phyloP scores from a whole-genome alignment of 2,113 vertebrate species.

The Macrotis lagotis region DNA sequence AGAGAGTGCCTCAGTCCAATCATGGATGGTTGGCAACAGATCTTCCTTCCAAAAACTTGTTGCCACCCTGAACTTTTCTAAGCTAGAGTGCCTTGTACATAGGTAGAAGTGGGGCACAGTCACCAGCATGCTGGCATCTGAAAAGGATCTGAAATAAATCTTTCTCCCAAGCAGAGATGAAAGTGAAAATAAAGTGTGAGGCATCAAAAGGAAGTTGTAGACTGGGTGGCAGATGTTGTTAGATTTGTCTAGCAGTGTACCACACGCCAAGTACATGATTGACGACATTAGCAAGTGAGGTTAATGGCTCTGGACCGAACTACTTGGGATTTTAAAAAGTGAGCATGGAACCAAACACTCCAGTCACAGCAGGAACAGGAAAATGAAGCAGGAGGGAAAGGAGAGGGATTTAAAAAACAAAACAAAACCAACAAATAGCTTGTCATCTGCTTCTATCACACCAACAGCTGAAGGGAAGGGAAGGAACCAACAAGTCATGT shows the following conservation, averaged over 20 bases:
- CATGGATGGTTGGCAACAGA: slow-evolving; percentile 58
- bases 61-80: slow-evolving; percentile 14
- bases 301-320: slow-evolving; percentile 71
- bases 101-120: slow-evolving; percentile 73
- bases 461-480: background rate
- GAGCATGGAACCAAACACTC: slow-evolving; percentile 57
- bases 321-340: slow-evolving; percentile 50
- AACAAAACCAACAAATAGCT: slow-evolving; percentile 20
- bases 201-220: slow-evolving; percentile 84
- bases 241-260: slow-evolving; percentile 82
- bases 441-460: background rate
- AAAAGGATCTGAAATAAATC: slow-evolving; percentile 77
- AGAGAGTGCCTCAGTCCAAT: slow-evolving; percentile 37
- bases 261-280: slow-evolving; percentile 77
- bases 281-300: slow-evolving; percentile 72
- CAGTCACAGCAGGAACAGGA: slow-evolving; percentile 46
- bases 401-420: slow-evolving; percentile 38
- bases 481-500: background rate
- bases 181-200: slow-evolving; percentile 84
- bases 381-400: slow-evolving; percentile 48
- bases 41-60: slow-evolving; percentile 53
- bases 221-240: slow-evolving; percentile 84
- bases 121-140: slow-evolving; percentile 75
- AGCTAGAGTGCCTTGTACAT: slow-evolving; percentile 25
- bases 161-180: slow-evolving; percentile 77